phyloP scores from a whole-genome alignment of 1,140 invertebrate species.

The Lepidurus apus region DNA sequence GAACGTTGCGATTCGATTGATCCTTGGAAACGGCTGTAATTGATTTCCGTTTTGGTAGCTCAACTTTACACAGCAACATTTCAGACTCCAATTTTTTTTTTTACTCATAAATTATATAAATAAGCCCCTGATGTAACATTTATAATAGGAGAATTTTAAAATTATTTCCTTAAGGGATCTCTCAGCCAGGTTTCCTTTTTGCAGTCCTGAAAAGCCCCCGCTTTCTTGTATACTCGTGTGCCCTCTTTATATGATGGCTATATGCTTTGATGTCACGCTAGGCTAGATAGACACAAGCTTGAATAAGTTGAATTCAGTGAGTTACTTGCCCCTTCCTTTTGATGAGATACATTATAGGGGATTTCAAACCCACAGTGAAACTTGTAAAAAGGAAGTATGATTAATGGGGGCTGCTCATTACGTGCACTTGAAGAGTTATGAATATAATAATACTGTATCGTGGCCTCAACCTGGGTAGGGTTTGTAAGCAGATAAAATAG shows the following conservation, averaged over 20 bases:
- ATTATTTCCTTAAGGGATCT: too few relatives aligned
- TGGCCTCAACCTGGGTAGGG: neutral
- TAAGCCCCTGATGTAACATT: too few relatives aligned
- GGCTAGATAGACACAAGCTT: conserved; percentile 4
- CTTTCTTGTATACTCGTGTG: neutral
- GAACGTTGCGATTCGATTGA: too few relatives aligned
- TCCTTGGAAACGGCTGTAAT: too few relatives aligned
- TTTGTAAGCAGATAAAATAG: neutral
- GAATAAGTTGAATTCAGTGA: neutral
- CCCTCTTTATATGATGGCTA: neutral
- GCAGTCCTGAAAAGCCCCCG: too few relatives aligned
- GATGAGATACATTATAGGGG: neutral
- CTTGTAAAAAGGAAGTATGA: neutral
- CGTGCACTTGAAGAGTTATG: neutral
- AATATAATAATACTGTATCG: conserved; percentile 6
- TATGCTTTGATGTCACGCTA: conserved; percentile 21
- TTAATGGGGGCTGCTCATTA: conserved; percentile 11
- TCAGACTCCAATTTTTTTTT: too few relatives aligned
- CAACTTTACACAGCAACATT: too few relatives aligned
- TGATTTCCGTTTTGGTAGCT: too few relatives aligned
- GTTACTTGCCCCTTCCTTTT: neutral
- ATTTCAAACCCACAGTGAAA: neutral
- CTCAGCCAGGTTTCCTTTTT: too few relatives aligned
- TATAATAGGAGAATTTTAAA: too few relatives aligned
- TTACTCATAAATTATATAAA: too few relatives aligned